Evolutionary conservation across 2,113 vertebrate genomes (phyloP).

Genomic region (Balaenoptera acutorostrata): DNA sequence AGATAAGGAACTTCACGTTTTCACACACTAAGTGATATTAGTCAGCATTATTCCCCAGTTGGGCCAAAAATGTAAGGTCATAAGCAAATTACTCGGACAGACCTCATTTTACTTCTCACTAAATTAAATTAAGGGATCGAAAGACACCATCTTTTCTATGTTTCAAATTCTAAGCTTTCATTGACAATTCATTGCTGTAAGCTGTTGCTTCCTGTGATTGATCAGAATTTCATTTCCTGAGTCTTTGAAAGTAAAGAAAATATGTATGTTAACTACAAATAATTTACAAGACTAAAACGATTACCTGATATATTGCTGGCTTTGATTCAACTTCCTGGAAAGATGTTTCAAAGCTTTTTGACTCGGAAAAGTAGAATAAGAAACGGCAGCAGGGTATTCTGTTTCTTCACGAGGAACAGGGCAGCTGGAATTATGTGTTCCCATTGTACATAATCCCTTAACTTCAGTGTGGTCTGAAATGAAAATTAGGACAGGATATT

Average conservation of each 20-base stretch:
- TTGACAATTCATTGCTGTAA: background rate
- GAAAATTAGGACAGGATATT: background rate
- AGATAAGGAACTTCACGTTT: background rate
- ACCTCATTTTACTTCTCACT: background rate
- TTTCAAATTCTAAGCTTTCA: background rate
- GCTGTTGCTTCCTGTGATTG: background rate
- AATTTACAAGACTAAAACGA: background rate
- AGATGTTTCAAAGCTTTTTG: constrained; percentile 71
- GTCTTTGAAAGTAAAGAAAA: background rate
- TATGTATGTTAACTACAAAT: background rate
- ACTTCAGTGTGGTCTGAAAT: constrained; percentile 79
- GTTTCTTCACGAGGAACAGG: constrained; percentile 82
- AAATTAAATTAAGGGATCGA: background rate
- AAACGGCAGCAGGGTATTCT: constrained; percentile 77
- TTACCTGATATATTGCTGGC: constrained; percentile 73
- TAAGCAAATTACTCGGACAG: background rate
- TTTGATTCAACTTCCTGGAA: constrained; percentile 79
- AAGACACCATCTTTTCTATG: background rate
- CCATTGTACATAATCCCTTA: constrained; percentile 77
- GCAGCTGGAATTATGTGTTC: constrained; percentile 83
- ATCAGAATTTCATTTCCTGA: background rate
- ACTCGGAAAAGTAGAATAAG: constrained; percentile 82
- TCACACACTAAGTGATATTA: background rate
- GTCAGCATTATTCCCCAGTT: background rate
- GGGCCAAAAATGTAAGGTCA: background rate